phyloP scores from a whole-genome alignment of 2,113 vertebrate species.

The Tragulus kanchil region DNA sequence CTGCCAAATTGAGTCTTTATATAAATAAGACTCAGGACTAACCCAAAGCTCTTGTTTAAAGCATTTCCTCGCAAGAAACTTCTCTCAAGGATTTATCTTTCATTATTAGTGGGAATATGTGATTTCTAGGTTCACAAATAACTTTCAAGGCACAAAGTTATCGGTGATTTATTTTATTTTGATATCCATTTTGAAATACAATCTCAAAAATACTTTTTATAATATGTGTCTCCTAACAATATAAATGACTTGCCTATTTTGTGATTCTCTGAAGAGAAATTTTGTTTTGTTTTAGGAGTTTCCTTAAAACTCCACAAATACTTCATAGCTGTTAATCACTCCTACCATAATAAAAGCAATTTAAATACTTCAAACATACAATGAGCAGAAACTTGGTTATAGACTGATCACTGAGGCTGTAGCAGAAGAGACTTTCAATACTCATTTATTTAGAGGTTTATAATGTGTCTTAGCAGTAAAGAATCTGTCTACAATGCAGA shows the following conservation, averaged over 20 bases:
- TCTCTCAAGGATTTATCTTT: conserved; percentile 50
- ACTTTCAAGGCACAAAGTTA: conserved; percentile 49
- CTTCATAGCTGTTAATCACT: not conserved
- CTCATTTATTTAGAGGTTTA: not conserved
- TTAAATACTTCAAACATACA: not conserved
- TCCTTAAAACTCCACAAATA: not conserved
- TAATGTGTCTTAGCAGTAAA: not conserved
- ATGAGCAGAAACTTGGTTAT: not conserved
- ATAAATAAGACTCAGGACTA: not conserved
- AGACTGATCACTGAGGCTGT: not conserved
- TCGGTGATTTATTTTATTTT: not conserved
- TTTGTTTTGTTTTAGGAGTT: not conserved
- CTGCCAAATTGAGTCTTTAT: not conserved
- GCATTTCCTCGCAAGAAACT: not conserved
- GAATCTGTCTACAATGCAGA: not conserved
- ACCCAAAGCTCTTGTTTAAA: not conserved
- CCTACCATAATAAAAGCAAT: not conserved
- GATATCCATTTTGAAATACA: not conserved
- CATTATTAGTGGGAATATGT: not conserved
- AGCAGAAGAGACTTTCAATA: not conserved
- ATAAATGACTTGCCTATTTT: not conserved
- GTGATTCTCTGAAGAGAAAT: not conserved
- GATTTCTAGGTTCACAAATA: not conserved
- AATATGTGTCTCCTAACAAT: not conserved
- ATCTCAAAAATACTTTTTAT: not conserved